Base-by-base conservation (phyloP, 2,888 invertebrate species). In the Tenthredo amoena region DNA sequence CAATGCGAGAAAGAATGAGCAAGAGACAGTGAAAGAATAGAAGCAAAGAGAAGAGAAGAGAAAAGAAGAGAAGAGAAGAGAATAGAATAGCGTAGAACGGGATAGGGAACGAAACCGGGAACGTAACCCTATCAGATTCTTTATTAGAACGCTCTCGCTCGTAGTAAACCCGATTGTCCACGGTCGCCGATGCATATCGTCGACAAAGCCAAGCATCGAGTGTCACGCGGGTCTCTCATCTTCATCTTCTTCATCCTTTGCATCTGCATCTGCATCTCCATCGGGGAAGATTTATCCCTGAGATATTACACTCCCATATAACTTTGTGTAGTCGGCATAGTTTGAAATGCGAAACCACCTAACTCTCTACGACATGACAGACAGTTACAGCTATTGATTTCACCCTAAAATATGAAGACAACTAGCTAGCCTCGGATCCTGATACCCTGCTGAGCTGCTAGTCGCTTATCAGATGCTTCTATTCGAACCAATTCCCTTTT, bases 101-200 rank as follows among this genome's bases (percentile, higher is more conserved):
- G 31, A 50, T 18, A 34, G 81, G 62, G 62, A 62, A 62, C 5
- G 43, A 26, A 55, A 55, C 77, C 68, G 37, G 50, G 43, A 68
- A 68, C 47, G 83, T 65, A 83, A 83, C 83, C 83, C 65, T 83
- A 83, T 83, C 83, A 71, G 83, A 83, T 83, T 83, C 83, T 83
- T 68, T 83, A 83, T 83, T 71, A 83, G 50, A 62, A 81, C 81
- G 81, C 62, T 21, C 37, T 40, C 37, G 58, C 18, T 21, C 15
- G 83, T 26, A 55, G 34, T 34, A 18, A 31, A 43, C 31, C 43
- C 68, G 83, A 83, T 83, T 83, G 83, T 83, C 71, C 68, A 71
- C 31, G 68, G 68, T 83, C 47, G 37, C 83, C 83, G 83, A 83
- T 83, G 68, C 83, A 47, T 83, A 83, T 83, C 83, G 81, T 81